Base-by-base conservation (phyloP, 2,113 vertebrate genomes). In the Cryptomyrus ogoouensis region DNA sequence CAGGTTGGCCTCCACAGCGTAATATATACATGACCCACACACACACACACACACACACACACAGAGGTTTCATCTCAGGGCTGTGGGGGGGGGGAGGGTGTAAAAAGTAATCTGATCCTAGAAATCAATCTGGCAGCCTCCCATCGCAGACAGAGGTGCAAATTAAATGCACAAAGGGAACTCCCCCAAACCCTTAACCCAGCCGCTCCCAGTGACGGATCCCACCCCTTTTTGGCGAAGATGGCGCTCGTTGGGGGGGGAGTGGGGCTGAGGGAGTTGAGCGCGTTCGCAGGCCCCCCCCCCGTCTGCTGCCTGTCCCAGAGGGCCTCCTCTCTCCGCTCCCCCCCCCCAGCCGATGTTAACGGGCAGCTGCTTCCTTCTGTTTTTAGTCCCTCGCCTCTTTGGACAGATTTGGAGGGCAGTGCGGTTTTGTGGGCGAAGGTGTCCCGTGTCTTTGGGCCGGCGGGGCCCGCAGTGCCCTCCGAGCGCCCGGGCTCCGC, bases 51-150 rank as follows among this genome's bases (percentile, higher is more conserved):
- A 88, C 86, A 88, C 49, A 86, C 47, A 49, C 84, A 49, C 47
- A 83, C 77, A 92, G 92, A 92, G 93, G 93, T 94, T 94, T 90
- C 91, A 91, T 93, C 91, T 92, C 93, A 94, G 94, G 93, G 94
- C 93, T 93, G 9, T 92, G 92, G 91, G 56, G 89, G 91, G 92
- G 39, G 89, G 93, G n/a, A n/a, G n/a, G n/a, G n/a, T n/a, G 91
- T 92, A 91, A n/a, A 24, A 92, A 90, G 92, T 93, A 50, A 83
- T 92, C 90, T 88, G 92, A 94, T 80, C 87, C 35, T 50, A 80
- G 89, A 77, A 77, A 88, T 62, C 86, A 62, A 62, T 35, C 83
- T 62, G 17, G n/a, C 42, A 13, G 44, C 17, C 53, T 52, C 56
- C 85, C 35, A 13, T 47, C 49, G 49, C 49, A 58, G 84, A 83